Percentiles rank a stretch among this genome's conserved stretches.
Evolutionary conservation across 2,797 vertebrate species (phyloP).

Genomic region (Morus bassanus): DNA sequence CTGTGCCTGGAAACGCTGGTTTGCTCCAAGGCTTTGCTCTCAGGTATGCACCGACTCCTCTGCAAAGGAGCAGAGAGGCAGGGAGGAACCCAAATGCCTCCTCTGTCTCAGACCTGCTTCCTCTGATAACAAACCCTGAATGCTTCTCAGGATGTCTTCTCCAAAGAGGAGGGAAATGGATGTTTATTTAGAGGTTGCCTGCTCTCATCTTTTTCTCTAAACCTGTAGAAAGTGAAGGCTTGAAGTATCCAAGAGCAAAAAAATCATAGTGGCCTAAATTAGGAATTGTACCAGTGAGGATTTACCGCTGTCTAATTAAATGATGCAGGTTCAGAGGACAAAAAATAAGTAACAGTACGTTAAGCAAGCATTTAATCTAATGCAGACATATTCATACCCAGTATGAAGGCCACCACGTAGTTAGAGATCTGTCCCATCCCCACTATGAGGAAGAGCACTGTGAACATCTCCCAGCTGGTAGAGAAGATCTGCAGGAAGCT

Average conservation of each 20-base stretch:
- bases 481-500: slow-evolving; percentile 84
- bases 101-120: neutral
- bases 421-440: slow-evolving; percentile 85
- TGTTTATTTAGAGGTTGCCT: neutral
- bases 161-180: neutral
- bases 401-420: slow-evolving; percentile 83
- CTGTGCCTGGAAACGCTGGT: neutral
- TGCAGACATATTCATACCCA: slow-evolving; percentile 71
- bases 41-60: neutral
- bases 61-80: neutral
- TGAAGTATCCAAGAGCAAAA: neutral
- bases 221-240: neutral
- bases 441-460: slow-evolving; percentile 77
- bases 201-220: neutral
- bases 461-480: slow-evolving; percentile 83
- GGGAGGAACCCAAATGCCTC: neutral
- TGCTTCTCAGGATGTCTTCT: neutral
- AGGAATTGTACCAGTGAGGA: neutral
- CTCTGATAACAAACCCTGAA: neutral
- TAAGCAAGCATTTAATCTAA: neutral
- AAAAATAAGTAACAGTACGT: neutral
- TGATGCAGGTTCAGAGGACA: neutral
- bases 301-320: neutral
- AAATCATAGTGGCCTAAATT: neutral
- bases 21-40: neutral